Conservation (phyloP, 2,888 invertebrate genomes). For the Teleiodes luculella region DNA sequence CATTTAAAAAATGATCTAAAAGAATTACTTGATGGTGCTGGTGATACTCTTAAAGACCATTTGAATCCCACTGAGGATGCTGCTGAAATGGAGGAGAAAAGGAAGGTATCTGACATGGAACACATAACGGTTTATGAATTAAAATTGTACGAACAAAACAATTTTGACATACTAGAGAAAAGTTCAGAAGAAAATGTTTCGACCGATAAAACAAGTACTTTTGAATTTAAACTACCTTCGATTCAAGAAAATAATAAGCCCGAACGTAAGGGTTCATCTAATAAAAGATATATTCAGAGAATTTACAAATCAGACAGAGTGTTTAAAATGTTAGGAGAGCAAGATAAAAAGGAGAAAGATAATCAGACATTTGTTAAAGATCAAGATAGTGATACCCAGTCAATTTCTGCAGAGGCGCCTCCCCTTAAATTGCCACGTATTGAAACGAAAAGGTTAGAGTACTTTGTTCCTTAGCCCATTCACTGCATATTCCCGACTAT, state of each 20-base stretch:
- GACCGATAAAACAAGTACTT: slow-evolving; percentile 21
- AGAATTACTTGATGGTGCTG: slow-evolving; percentile 48
- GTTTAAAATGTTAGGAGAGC: slow-evolving; percentile 50
- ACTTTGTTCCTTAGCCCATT: slow-evolving; percentile 26
- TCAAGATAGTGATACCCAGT: slow-evolving; percentile 50
- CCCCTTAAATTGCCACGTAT: slow-evolving; percentile 69
- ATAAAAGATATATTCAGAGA: slow-evolving; percentile 47
- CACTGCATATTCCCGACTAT: not conserved
- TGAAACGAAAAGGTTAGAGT: slow-evolving; percentile 62
- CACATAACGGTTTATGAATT: slow-evolving; percentile 64
- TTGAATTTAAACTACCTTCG: slow-evolving; percentile 53
- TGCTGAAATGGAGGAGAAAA: slow-evolving; percentile 28
- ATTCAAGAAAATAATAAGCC: slow-evolving; percentile 56
- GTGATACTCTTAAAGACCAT: slow-evolving; percentile 28
- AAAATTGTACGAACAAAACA: slow-evolving; percentile 44
- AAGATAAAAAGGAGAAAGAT: slow-evolving; percentile 47
- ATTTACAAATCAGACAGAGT: slow-evolving; percentile 51
- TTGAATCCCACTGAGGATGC: slow-evolving; percentile 22
- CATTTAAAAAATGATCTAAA: slow-evolving; percentile 59
- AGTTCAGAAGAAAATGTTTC: slow-evolving; percentile 1
- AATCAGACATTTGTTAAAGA: slow-evolving; percentile 57
- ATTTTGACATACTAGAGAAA: slow-evolving; percentile 2
- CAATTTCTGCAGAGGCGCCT: slow-evolving; percentile 56
- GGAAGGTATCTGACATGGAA: slow-evolving; percentile 58
- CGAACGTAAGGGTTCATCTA: slow-evolving; percentile 35